Conservation (phyloP, 1,140 invertebrate genomes). For the Augochlora pura region DNA sequence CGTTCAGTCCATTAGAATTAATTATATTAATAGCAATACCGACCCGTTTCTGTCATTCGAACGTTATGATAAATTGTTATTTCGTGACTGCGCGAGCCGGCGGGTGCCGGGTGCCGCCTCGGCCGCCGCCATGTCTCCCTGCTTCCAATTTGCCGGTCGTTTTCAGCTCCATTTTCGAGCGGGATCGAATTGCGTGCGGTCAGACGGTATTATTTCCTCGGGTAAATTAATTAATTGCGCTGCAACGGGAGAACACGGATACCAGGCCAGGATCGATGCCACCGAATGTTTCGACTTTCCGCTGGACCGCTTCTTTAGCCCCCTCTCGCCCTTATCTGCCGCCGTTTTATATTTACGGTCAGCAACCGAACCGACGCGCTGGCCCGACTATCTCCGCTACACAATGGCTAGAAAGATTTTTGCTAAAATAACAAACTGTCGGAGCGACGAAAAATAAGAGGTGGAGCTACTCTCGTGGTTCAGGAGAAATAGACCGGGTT, state of each 20-base stretch:
- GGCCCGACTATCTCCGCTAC: too few relatives aligned
- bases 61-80: slow-evolving; percentile 56
- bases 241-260: slow-evolving; percentile 19
- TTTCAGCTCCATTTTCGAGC: slow-evolving; percentile 43
- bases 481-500: too few relatives aligned
- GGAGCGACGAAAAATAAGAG: too few relatives aligned
- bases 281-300: slow-evolving; percentile 38
- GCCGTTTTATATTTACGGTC: background rate
- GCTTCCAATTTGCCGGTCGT: slow-evolving; percentile 45
- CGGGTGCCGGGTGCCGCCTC: too few relatives aligned
- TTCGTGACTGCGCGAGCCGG: background rate
- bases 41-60: slow-evolving; percentile 44
- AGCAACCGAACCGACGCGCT: too few relatives aligned
- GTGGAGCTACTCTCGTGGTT: too few relatives aligned
- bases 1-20: slow-evolving; percentile 57
- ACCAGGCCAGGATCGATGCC: background rate
- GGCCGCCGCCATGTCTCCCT: background rate
- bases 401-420: too few relatives aligned
- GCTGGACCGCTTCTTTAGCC: background rate
- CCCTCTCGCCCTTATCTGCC: background rate
- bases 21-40: slow-evolving; percentile 54
- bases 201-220: slow-evolving; percentile 51
- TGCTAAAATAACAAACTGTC: too few relatives aligned
- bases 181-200: slow-evolving; percentile 38
- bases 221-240: slow-evolving; percentile 62